A percentile compares a stretch with the other conserved stretches of the same genome.
These are phyloP conservation scores for Imbricaverruca yamaguchii DNA, from an alignment of 2,888 invertebrate species.

Conservation along the genomic window DNA sequence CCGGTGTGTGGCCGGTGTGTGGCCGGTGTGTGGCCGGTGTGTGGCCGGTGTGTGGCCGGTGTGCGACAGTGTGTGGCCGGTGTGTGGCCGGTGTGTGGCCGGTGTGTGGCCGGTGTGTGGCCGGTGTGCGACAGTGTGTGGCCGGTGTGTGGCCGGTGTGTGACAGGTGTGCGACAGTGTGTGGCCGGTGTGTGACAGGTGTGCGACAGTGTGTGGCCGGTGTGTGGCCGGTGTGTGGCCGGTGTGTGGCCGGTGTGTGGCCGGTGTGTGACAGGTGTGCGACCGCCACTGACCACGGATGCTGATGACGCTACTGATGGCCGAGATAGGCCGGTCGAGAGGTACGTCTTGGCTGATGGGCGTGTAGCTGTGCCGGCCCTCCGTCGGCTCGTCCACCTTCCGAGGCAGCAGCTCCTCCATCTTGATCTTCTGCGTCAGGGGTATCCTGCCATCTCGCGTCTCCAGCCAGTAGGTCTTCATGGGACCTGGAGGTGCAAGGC, in stretches of 20 bases:
- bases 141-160: not conserved
- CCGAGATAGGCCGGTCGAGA: not conserved
- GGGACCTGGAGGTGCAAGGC: slow-evolving; percentile 46
- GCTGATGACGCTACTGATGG: not conserved
- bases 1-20: too few relatives aligned
- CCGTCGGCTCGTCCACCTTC: not conserved
- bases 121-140: not conserved
- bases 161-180: not conserved
- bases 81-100: too few relatives aligned
- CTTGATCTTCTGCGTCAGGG: slow-evolving; percentile 25
- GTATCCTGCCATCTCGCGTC: slow-evolving; percentile 28
- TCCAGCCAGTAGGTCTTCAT: slow-evolving; percentile 85
- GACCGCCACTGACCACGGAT: not conserved
- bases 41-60: too few relatives aligned
- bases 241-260: not conserved
- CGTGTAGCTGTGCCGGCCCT: not conserved
- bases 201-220: not conserved
- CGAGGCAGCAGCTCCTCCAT: not conserved
- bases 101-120: not conserved
- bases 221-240: not conserved
- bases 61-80: too few relatives aligned
- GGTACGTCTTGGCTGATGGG: not conserved
- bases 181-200: too few relatives aligned
- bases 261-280: not conserved
- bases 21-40: too few relatives aligned